phyloP scores from a whole-genome alignment of 2,797 vertebrate genomes.

The Hypotaenidia philippensis region DNA sequence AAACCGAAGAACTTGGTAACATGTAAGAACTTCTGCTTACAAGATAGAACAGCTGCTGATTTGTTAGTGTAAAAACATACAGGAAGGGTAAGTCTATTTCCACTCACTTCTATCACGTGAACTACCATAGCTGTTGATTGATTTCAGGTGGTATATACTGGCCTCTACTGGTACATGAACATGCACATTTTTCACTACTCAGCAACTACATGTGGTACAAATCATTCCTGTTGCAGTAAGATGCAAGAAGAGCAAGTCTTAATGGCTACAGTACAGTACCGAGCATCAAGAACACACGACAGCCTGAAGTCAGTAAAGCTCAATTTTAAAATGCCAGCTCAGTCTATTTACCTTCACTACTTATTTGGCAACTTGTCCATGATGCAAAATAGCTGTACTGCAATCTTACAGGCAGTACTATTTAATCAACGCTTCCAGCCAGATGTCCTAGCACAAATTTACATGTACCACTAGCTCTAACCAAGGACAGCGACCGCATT shows the following conservation, averaged over 20 bases:
- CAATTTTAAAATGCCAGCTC: constrained; percentile 35
- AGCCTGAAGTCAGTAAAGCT: constrained; percentile 38
- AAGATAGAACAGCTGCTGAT: constrained; percentile 58
- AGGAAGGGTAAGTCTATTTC: constrained; percentile 40
- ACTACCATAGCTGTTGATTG: constrained; percentile 12
- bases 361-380: constrained; percentile 8
- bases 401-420: background rate
- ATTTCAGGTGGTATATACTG: constrained; percentile 60
- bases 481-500: background rate
- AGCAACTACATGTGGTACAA: background rate
- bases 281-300: background rate
- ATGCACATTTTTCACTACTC: background rate
- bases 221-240: constrained; percentile 6
- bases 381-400: background rate
- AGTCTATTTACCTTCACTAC: constrained; percentile 9
- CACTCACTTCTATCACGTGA: constrained; percentile 31
- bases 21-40: background rate
- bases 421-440: background rate
- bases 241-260: constrained; percentile 58
- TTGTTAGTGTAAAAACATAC: constrained; percentile 64
- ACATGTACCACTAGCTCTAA: background rate
- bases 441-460: background rate
- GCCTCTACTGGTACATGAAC: constrained; percentile 70
- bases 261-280: constrained; percentile 37
- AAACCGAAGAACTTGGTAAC: constrained; percentile 33